Evolutionary conservation across 2,797 vertebrate species (phyloP).

Genomic region (Salarias fasciatus): DNA sequence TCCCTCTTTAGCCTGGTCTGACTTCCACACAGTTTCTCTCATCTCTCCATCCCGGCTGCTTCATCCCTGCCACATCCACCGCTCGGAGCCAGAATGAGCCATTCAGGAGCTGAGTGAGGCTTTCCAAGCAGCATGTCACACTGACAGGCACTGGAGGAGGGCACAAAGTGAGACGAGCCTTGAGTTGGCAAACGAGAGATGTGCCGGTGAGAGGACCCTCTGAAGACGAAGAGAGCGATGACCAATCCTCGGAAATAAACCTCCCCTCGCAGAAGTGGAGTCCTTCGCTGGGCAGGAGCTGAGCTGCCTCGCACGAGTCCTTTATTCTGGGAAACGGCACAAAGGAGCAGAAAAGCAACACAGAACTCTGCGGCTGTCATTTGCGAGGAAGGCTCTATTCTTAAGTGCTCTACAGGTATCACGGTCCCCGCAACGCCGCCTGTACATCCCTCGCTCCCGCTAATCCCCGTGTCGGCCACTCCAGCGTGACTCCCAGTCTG

Average conservation of each 20-base stretch:
- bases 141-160: slow-evolving; percentile 81
- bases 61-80: slow-evolving; percentile 62
- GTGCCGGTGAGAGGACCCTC: slow-evolving; percentile 32
- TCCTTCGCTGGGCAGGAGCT: slow-evolving; percentile 35
- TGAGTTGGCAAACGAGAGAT: slow-evolving; percentile 36
- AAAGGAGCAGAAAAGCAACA: slow-evolving; percentile 14
- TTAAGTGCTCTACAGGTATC: slow-evolving; percentile 73
- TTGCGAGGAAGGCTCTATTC: slow-evolving; percentile 48
- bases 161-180: slow-evolving; percentile 68
- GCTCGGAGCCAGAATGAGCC: slow-evolving; percentile 76
- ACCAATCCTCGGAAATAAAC: slow-evolving; percentile 36
- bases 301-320: slow-evolving; percentile 32
- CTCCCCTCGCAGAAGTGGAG: slow-evolving; percentile 52
- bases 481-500: slow-evolving; percentile 68
- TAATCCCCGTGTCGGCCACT: slow-evolving; percentile 85
- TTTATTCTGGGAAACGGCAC: slow-evolving; percentile 36
- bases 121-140: slow-evolving; percentile 76
- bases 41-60: slow-evolving; percentile 60
- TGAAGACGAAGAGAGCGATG: slow-evolving; percentile 47
- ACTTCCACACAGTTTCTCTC: slow-evolving; percentile 53
- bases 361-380: slow-evolving; percentile 42
- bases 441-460: slow-evolving; percentile 49
- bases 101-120: slow-evolving; percentile 64
- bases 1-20: slow-evolving; percentile 31
- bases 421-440: slow-evolving; percentile 47